Conservation (phyloP, 1,140 invertebrate genomes). For the Drosophila kepulauana region DNA sequence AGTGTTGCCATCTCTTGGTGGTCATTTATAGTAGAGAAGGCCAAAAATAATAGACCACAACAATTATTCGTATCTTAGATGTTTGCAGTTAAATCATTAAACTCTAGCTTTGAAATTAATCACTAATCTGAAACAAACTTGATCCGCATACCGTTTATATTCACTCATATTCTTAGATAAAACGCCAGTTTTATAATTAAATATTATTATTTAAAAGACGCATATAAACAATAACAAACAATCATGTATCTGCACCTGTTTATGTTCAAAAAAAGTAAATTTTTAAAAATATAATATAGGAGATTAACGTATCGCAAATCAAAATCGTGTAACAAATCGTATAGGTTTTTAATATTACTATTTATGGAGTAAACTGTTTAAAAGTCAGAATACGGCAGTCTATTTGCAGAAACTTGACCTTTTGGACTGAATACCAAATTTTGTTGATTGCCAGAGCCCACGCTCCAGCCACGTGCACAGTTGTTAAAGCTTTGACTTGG, state of each 20-base stretch:
- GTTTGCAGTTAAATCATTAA: no score
- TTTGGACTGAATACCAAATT: not conserved
- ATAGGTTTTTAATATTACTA: not conserved
- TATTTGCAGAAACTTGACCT: not conserved
- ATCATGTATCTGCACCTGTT: constrained; percentile 16
- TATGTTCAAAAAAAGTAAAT: not conserved
- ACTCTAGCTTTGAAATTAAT: no score
- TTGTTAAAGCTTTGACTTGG: constrained; percentile 90
- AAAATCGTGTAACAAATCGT: constrained; percentile 44
- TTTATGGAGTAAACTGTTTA: constrained; percentile 16
- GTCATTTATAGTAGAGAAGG: no score
- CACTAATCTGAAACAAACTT: no score
- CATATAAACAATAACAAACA: constrained; percentile 67
- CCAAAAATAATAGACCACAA: no score
- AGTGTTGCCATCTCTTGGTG: no score
- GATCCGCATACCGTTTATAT: no score
- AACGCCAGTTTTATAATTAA: constrained; percentile 20
- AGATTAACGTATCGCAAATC: constrained; percentile 51
- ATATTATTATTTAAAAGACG: constrained; percentile 55
- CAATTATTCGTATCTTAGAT: no score
- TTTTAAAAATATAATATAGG: not conserved
- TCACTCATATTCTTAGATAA: no score
- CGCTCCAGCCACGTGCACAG: constrained; percentile 91
- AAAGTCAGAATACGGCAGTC: constrained; percentile 72
- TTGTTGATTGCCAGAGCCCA: not conserved